Percentiles rank a stretch among this genome's conserved stretches.
Conservation (phyloP, 2,888 invertebrate species). For the Lysandra coridon region DNA sequence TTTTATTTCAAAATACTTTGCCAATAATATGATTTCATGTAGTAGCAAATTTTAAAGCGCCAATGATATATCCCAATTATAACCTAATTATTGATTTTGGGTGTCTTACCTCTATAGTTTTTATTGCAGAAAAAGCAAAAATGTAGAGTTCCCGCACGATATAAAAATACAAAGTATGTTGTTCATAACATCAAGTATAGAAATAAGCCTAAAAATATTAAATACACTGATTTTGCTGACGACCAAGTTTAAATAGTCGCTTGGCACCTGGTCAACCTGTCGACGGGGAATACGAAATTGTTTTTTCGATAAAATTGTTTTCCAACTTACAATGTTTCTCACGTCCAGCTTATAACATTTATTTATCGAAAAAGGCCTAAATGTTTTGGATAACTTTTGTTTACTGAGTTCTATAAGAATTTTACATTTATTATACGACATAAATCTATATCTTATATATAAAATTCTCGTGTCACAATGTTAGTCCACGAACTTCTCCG, state of each 20-base stretch:
- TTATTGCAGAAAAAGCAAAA: no score
- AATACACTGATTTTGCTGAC: not conserved
- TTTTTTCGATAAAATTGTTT: slow-evolving; percentile 13
- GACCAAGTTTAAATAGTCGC: slow-evolving; percentile 5
- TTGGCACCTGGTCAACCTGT: slow-evolving; percentile 9
- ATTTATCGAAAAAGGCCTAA: not conserved
- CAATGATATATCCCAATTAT: no score
- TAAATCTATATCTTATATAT: no score
- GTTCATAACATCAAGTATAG: not conserved
- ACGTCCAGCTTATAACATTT: not conserved
- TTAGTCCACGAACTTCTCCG: no score
- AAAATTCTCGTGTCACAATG: no score
- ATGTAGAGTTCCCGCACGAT: no score
- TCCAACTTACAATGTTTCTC: slow-evolving; percentile 6
- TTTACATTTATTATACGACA: no score
- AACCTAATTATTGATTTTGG: no score
- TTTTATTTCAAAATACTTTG: no score
- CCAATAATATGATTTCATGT: no score
- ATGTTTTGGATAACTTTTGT: not conserved
- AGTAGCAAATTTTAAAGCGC: no score
- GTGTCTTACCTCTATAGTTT: no score
- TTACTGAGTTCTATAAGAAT: not conserved
- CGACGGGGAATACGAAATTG: not conserved
- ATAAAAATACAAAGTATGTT: not conserved
- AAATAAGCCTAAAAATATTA: not conserved